phyloP scores from a whole-genome alignment of 2,113 vertebrate species.

The Coryphaenoides rupestris region DNA sequence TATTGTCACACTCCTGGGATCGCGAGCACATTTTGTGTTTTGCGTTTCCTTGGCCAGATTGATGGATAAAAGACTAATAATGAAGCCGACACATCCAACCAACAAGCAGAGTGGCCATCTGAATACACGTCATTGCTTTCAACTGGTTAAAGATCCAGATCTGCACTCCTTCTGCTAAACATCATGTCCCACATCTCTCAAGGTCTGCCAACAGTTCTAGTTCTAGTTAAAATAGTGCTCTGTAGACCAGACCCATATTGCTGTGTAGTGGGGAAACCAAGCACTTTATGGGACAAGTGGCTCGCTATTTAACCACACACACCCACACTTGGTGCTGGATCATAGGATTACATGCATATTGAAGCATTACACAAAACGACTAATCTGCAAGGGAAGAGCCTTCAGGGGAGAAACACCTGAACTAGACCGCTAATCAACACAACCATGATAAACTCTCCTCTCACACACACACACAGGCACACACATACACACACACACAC shows the following conservation, averaged over 20 bases:
- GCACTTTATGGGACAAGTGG: background rate
- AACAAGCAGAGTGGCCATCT: background rate
- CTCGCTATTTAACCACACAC: conserved; percentile 9
- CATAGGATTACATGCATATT: conserved; percentile 33
- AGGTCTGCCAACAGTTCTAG: conserved; percentile 14
- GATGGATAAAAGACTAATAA: too few species aligned
- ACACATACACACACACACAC: background rate
- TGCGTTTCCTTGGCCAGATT: too few species aligned
- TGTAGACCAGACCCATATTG: conserved; percentile 37
- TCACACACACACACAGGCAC: background rate
- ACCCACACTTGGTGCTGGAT: conserved; percentile 12
- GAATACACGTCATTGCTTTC: background rate
- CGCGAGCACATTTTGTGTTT: too few species aligned
- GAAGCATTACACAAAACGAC: conserved; percentile 29
- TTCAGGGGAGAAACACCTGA: conserved; percentile 16
- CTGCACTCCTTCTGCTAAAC: background rate
- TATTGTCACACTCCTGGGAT: too few species aligned
- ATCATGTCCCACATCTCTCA: background rate
- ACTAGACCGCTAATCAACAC: too few species aligned
- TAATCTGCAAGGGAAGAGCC: conserved; percentile 21
- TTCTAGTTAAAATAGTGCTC: conserved; percentile 7
- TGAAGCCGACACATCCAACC: background rate
- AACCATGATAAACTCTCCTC: too few species aligned
- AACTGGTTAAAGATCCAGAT: background rate
- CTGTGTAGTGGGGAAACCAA: background rate